Evolutionary conservation across 1,140 invertebrate species (phyloP), one percentile per base, ranked within the genome.

Genomic region (Lepeophtheirus salmonis): DNA sequence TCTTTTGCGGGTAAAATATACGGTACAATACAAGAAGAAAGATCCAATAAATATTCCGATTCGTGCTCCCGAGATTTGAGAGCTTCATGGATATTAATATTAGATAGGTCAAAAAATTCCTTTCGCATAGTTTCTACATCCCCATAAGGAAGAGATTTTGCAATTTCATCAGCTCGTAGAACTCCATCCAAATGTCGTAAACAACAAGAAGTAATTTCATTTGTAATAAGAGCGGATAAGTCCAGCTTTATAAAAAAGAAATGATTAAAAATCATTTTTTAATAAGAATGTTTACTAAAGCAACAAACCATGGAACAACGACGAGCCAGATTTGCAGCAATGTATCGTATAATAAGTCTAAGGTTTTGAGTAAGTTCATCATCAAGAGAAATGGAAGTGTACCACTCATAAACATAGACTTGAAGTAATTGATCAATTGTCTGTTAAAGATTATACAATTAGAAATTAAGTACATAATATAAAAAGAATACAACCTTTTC

Each of bases 381-480:
- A n/a, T 41, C 30, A 6, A 41, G n/a, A n/a, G 30, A 41, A 41
- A 41, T 6, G 30, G 30, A 41, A n/a, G 30, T 41, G 30, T 41
- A 41, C 30, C 30, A 41, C 6, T 41, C 30, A 41, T 41, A 10
- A 6, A 41, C 30, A n/a, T 41, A 41, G 30, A n/a, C n/a, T 41
- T 41, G 30, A 41, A 41, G 30, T 6, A 41, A n/a, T 41, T n/a
- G 6, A 6, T 41, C 30, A 41, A 41, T 41, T 6, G n/a, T 41
- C 30, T 41, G n/a, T 41, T 6, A 6, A 41, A n/a, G n/a, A 41
- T 6, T 10, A 41, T 41, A 41, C 6, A 41, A n/a, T 41, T n/a
- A n/a, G n/a, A 41, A 41, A 41, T 41, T 41, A 41, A 41, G n/a
- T 41, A 41, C n/a, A 41, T n/a, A n/a, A n/a, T n/a, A n/a, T n/a